Evolutionary conservation across 2,797 vertebrate genomes (phyloP).

Genomic region (Sphenodon punctatus): DNA sequence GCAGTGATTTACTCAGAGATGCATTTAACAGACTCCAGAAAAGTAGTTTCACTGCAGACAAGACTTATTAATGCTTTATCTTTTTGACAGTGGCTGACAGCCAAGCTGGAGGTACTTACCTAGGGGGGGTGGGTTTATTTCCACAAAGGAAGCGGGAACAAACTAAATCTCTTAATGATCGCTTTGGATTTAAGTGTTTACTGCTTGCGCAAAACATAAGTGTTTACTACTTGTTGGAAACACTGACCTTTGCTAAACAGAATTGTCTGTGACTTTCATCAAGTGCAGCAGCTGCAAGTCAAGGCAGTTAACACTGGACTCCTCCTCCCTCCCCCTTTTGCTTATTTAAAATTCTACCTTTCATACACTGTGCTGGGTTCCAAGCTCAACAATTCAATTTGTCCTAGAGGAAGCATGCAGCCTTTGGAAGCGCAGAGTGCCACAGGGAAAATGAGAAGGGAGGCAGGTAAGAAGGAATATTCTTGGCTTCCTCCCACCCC

Average conservation of each 20-base stretch:
- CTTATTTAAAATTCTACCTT: neutral
- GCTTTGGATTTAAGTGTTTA: constrained; percentile 33
- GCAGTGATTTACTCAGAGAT: constrained; percentile 5
- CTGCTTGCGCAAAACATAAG: neutral
- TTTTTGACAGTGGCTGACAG: constrained; percentile 21
- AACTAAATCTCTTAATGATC: constrained; percentile 27
- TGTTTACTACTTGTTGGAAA: no score
- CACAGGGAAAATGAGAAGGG: neutral
- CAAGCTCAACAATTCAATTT: neutral
- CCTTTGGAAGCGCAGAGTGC: neutral
- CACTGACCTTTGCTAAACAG: constrained; percentile 37
- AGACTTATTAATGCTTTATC: constrained; percentile 25
- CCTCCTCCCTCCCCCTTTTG: neutral
- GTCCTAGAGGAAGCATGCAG: neutral
- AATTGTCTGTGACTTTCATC: constrained; percentile 4
- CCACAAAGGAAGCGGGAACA: constrained; percentile 13
- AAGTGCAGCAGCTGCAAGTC: neutral
- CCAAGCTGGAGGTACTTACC: constrained; percentile 5
- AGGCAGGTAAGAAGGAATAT: neutral
- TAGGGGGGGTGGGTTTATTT: constrained; percentile 31
- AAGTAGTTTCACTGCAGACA: constrained; percentile 7
- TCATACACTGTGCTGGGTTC: neutral
- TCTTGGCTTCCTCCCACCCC: no score
- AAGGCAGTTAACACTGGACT: neutral
- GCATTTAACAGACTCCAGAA: neutral